Conservation (phyloP, 1,140 invertebrate species). For the Drosophila pseudoobscura region DNA sequence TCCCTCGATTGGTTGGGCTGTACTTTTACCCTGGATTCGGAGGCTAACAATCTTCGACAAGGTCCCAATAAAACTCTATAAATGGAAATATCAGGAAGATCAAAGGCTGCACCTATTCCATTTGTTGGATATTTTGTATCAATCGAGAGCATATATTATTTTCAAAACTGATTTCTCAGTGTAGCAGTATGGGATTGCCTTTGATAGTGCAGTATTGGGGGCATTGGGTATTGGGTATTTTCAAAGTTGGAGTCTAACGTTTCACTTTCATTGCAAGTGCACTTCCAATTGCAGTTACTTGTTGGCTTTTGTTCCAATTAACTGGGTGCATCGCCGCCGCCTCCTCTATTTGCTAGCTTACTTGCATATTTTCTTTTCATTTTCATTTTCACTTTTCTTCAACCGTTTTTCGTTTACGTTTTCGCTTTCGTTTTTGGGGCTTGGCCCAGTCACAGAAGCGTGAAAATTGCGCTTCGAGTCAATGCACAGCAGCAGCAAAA, state of each 20-base stretch:
- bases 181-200: no score
- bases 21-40: no score
- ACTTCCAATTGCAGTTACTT: constrained; percentile 3
- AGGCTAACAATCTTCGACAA: no score
- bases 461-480: constrained; percentile 64
- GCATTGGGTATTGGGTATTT: not conserved
- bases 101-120: no score
- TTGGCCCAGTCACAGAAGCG: constrained; percentile 55
- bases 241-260: not conserved
- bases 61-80: no score
- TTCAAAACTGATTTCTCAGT: no score
- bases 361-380: not conserved
- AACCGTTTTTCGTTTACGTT: constrained; percentile 44
- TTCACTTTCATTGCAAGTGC: constrained; percentile 33
- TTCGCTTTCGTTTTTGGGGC: constrained; percentile 57
- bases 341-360: constrained; percentile 5
- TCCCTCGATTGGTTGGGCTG: no score
- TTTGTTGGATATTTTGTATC: no score
- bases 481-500: constrained; percentile 37
- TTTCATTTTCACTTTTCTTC: constrained; percentile 3
- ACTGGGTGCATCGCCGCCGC: not conserved
- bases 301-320: constrained; percentile 45
- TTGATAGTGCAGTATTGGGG: not conserved
- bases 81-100: no score
- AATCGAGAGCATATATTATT: no score